Base-by-base conservation (phyloP, 1,140 invertebrate genomes). In the Drosophila tropicalis region DNA sequence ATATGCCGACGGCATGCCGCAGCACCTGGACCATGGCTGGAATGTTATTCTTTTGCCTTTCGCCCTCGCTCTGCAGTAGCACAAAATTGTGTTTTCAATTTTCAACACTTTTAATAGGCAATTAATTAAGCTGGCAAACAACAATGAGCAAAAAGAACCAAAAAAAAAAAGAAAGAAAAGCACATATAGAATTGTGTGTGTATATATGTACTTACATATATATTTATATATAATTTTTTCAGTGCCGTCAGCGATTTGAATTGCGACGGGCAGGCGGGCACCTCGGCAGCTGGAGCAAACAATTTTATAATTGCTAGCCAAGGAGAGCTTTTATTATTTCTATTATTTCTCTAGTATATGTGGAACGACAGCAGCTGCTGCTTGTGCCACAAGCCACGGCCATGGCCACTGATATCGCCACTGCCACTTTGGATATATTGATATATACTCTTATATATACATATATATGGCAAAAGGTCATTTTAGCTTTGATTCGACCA, bases 41-140 rank as follows among this genome's bases (percentile, higher is more conserved):
- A 70, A 51, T 73, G 70, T 68, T 70, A 66, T 87, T 73, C 67
- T 76, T 71, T 76, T 71, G n/a, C 41, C 41, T 15, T 6, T 12
- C 13, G 9, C 41, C 41, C n/a, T 19, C 44, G 54, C 40, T 67
- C 54, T 72, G 65, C 66, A 79, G 54, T 65, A 67, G 71, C 75
- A 54, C 68, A 68, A 70, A 87, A 77, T 83, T 67, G 79, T 80
- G 68, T 89, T 83, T 89, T 87, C 79, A 86, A 86, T 86, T 87
- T 86, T 86, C 76, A 87, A 83, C 84, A 87, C 84, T 89, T 87
- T 87, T 87, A 89, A 89, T 89, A 70, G 83, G 51, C 84, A 87
- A 89, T 87, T 87, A 87, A 89, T 89, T 87, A 87, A 89, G 68
- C 62, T 65, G 69, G 47, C 80, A 83, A 83, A 80, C 65, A 82